Evolutionary conservation across 2,888 invertebrate genomes (phyloP), one percentile per base, ranked within the genome.

Genomic region (Miltochrista miniata): DNA sequence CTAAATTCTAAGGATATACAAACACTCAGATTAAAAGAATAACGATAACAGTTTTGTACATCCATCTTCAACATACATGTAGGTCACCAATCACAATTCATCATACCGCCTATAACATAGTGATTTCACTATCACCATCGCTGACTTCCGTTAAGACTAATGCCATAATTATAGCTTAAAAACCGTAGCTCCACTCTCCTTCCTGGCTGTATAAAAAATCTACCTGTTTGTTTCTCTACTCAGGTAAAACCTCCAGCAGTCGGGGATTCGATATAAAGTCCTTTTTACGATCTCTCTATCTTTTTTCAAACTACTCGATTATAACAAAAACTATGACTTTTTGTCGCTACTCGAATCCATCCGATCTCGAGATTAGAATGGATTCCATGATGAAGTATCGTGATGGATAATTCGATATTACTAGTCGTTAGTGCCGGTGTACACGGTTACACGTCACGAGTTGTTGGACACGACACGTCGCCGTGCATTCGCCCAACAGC

Each of bases 371-470:
- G 62, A 68, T 68, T 69, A 63, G 59, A 65, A 61, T 62, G 56
- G 60, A 65, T 61, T 56, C 57, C 51, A 61, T 52, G 60, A 49
- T 37, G 48, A 57, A 55, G 60, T 70, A 70, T 66, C 72, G 72
- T 72, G 75, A 68, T 71, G 69, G 70, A 71, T 80, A 79, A 79
- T 80, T 77, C 73, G 70, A 76, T 76, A 81, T 79, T 80, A 76
- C 73, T 45, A 59, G 71, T 76, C 72, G 75, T 79, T 81, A 79
- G 64, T 64, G 68, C 48, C 56, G 37, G 60, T 24, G 49, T 76
- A 72, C 76, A 76, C 54, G 53, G 53, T 63, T 56, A 52, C 43
- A 59, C 69, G 74, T 69, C 70, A 74, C 69, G 73, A 72, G 39
- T 64, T 57, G 44, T 52, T 45, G 54, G 48, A 54, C 56, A 69